Evolutionary conservation across 2,113 vertebrate genomes (phyloP), one percentile per base, ranked within the genome.

Genomic region (Pachyramphus minor): DNA sequence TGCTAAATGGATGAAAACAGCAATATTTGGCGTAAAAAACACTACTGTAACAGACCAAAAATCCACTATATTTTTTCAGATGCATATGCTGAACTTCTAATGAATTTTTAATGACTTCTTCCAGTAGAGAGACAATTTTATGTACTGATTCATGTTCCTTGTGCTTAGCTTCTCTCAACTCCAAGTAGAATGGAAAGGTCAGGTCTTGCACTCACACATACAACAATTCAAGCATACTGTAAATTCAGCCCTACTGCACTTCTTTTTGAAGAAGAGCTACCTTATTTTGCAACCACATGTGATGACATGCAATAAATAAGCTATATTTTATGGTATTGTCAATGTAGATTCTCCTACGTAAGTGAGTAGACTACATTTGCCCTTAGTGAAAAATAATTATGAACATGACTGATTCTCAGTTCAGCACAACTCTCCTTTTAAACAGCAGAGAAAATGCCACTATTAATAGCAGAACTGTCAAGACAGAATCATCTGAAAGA

Each of bases 381-480:
- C 74, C 27, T 67, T 53, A 37, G 64, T 67, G 77, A 35, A 82
- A 95, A 91, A 62, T 63, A 49, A n/a, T 96, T 91, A 77, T 0
- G 49, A 97, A 92, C 41, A 75, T 81, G 77, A 95, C 58, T 79
- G 77, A 94, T 89, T 20, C 75, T 50, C 62, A 75, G 58, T 92
- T 97, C 68, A 89, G 84, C 85, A 67, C 84, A 93, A 77, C 31
- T 35, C 83, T 75, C 55, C 63, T 71, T 88, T 95, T 39, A 93
- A 93, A 91, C 52, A 77, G 68, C 24, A 76, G 49, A 73, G 56
- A 72, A 92, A 94, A 95, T 81, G 77, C 30, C 92, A 91, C 90
- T 96, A 93, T 97, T 96, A 96, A 94, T 95, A 96, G 91, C 76
- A 84, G 68, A 93, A 74, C 87, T 97, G 86, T 97, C 92, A 96